A percentile compares a stretch with the other conserved stretches of the same genome.
Evolutionary conservation across 2,888 invertebrate species (phyloP).

Genomic region (Anorthoa munda): DNA sequence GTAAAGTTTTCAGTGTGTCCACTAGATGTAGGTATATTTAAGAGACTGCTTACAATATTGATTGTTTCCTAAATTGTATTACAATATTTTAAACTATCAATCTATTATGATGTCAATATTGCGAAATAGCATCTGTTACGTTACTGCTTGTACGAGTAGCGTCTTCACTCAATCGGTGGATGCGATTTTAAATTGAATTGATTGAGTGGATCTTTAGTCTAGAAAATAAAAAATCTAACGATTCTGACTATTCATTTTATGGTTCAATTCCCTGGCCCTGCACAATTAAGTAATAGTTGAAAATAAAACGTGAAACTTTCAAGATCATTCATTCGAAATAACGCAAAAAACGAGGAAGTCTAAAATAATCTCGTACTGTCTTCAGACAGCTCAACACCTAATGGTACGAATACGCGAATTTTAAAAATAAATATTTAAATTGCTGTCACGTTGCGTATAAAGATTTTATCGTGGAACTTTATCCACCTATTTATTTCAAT

Average conservation of each 20-base stretch:
- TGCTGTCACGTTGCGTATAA: constrained; percentile 1
- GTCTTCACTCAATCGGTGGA: neutral
- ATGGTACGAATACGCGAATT: constrained; percentile 7
- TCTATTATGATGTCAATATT: constrained; percentile 21
- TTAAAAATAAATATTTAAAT: constrained; percentile 25
- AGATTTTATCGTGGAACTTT: constrained; percentile 22
- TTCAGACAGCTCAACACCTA: neutral
- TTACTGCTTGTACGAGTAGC: neutral
- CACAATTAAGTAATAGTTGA: neutral
- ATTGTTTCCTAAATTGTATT: neutral
- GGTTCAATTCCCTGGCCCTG: neutral
- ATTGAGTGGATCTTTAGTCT: too few species aligned
- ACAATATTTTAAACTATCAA: neutral
- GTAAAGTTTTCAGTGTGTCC: constrained; percentile 17
- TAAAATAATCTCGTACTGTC: constrained; percentile 10
- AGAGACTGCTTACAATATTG: neutral
- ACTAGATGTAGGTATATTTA: neutral
- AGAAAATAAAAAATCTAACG: neutral
- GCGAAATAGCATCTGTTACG: neutral
- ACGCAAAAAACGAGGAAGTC: constrained; percentile 9
- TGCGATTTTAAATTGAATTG: too few species aligned
- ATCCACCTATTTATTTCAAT: constrained; percentile 27
- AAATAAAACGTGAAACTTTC: neutral
- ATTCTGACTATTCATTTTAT: neutral
- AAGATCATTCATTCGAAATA: neutral